These are phyloP conservation scores for Pandemis heparana DNA, from an alignment of 2,888 invertebrate species.

Conservation along the genomic window DNA sequence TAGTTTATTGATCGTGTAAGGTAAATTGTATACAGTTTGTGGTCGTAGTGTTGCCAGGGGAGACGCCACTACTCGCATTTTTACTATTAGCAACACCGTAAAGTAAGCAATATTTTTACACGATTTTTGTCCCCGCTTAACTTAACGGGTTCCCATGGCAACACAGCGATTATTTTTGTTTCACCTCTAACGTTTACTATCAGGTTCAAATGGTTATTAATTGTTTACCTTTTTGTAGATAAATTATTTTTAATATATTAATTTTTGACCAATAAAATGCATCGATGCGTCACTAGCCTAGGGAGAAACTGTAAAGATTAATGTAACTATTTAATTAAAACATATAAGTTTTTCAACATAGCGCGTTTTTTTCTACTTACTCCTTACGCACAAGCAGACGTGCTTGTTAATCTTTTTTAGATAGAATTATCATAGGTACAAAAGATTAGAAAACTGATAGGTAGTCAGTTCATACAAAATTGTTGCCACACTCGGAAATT, in stretches of 20 bases:
- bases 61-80: constrained; percentile 39
- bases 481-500: too few relatives aligned
- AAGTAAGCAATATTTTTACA: constrained; percentile 42
- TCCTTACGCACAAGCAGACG: too few relatives aligned
- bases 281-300: constrained; percentile 84
- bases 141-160: constrained; percentile 58
- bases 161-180: constrained; percentile 53
- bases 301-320: constrained; percentile 84
- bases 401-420: too few relatives aligned
- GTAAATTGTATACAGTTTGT: constrained; percentile 60
- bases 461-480: too few relatives aligned
- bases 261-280: constrained; percentile 82
- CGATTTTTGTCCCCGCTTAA: constrained; percentile 43
- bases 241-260: constrained; percentile 81
- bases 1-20: constrained; percentile 66
- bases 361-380: constrained; percentile 46
- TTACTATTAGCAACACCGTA: constrained; percentile 39
- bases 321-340: constrained; percentile 86
- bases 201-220: constrained; percentile 71
- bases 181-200: constrained; percentile 62
- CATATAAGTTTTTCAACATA: constrained; percentile 82
- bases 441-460: too few relatives aligned
- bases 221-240: constrained; percentile 79
- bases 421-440: too few relatives aligned
- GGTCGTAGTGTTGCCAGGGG: constrained; percentile 55